A percentile compares a stretch with the other conserved stretches of the same genome.
phyloP scores from a whole-genome alignment of 2,797 vertebrate species.

The Cercopithecus hamlyni region DNA sequence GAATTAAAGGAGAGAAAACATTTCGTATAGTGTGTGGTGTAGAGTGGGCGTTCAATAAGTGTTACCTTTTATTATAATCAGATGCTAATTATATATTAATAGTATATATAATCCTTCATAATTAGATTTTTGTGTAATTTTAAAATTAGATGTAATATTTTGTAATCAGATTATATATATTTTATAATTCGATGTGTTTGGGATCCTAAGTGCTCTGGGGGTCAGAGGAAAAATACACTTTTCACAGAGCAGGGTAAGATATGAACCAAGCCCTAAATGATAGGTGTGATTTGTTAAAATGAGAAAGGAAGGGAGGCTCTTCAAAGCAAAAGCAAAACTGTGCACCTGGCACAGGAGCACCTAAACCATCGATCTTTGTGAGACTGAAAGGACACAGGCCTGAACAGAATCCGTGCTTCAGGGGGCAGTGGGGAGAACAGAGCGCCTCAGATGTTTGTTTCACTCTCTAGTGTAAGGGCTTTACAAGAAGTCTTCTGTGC shows the following conservation, averaged over 20 bases:
- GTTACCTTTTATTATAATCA: neutral
- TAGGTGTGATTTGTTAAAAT: neutral
- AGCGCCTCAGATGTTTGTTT: neutral
- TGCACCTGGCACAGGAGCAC: neutral
- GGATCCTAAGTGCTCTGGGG: neutral
- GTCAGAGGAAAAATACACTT: neutral
- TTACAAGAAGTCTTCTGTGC: neutral
- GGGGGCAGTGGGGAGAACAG: neutral
- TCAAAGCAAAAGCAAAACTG: neutral
- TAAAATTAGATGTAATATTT: too few species aligned
- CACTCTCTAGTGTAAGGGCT: neutral
- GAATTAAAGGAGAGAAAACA: neutral
- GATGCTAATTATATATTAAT: neutral
- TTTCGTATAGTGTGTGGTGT: neutral
- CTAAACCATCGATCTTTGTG: rapidly evolving
- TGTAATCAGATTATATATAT: too few species aligned
- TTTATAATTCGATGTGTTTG: neutral
- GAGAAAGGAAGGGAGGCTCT: neutral
- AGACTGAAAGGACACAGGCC: neutral
- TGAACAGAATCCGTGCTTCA: neutral
- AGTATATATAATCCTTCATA: neutral
- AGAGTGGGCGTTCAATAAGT: neutral
- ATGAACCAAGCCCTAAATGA: neutral
- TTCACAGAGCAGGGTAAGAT: neutral
- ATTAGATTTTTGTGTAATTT: too few species aligned